Evolutionary conservation across 2,888 invertebrate species (phyloP).

Genomic region (Drosophila gaucha): DNA sequence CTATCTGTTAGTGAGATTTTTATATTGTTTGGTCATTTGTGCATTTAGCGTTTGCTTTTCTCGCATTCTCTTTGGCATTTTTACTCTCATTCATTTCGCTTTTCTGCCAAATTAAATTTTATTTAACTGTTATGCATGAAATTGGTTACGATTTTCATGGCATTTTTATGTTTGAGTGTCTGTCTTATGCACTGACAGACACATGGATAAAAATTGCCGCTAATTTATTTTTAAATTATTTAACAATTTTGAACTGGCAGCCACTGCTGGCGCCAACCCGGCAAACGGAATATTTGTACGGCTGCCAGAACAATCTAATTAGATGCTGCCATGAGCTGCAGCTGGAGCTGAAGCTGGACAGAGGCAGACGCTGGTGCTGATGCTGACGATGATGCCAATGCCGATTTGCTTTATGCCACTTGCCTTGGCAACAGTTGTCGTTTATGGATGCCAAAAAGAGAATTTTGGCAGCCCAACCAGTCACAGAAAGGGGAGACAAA

Average conservation of each 20-base stretch:
- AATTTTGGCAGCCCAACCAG: constrained; percentile 60
- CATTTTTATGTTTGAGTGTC: constrained; percentile 52
- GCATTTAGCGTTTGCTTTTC: constrained; percentile 30
- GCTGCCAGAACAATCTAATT: constrained; percentile 69
- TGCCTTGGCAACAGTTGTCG: constrained; percentile 75
- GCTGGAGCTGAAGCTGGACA: constrained; percentile 1
- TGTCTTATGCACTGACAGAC: constrained; percentile 11
- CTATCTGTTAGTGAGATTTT: constrained; percentile 23
- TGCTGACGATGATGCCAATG: constrained; percentile 54
- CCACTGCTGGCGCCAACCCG: constrained; percentile 39
- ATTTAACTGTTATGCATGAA: constrained; percentile 73
- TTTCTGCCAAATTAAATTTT: constrained; percentile 76
- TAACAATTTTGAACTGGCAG: constrained; percentile 66
- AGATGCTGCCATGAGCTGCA: constrained; percentile 45
- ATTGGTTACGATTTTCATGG: constrained; percentile 62
- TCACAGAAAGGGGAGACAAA: constrained; percentile 18
- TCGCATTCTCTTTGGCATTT: constrained; percentile 22
- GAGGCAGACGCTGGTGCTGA: constrained; percentile 15
- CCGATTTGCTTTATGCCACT: constrained; percentile 73
- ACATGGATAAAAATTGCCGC: constrained; percentile 48
- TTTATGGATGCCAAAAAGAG: constrained; percentile 71
- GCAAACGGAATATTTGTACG: constrained; percentile 31
- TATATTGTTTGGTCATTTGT: constrained; percentile 47
- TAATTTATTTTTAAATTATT: constrained; percentile 79
- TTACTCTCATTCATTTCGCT: constrained; percentile 39